These are phyloP conservation scores for Petrocephalus zakoni DNA, from an alignment of 2,113 vertebrate genomes.

Conservation along the genomic window DNA sequence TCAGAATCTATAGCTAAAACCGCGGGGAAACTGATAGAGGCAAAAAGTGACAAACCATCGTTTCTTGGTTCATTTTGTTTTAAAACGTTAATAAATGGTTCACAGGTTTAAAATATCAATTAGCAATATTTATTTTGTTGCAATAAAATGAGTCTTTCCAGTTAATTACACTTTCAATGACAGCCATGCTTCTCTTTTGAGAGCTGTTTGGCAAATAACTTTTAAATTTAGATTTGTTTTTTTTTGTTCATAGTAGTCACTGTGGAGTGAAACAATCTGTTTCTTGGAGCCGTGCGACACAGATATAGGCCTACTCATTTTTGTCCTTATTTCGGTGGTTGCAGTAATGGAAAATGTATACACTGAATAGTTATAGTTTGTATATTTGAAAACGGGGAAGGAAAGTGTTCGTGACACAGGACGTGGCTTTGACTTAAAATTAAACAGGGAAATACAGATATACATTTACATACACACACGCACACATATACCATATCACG, in stretches of 20 bases:
- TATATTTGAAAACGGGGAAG: neutral
- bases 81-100: neutral
- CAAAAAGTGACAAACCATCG: no score
- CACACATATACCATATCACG: no score
- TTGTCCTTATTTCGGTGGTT: neutral
- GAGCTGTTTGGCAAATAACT: no score
- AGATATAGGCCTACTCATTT: neutral
- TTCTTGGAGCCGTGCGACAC: no score
- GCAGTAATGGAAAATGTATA: neutral
- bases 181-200: no score
- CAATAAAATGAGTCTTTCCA: neutral
- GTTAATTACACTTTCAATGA: neutral
- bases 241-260: no score
- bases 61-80: neutral
- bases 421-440: neutral
- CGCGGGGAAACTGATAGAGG: no score
- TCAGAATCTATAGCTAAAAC: no score
- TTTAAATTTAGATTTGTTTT: no score
- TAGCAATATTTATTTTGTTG: neutral
- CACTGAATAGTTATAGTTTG: neutral
- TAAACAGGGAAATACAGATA: neutral
- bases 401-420: neutral
- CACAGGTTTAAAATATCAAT: neutral
- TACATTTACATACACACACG: no score
- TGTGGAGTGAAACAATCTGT: no score